phyloP scores from a whole-genome alignment of 2,797 vertebrate genomes.

The Discoglossus pictus region DNA sequence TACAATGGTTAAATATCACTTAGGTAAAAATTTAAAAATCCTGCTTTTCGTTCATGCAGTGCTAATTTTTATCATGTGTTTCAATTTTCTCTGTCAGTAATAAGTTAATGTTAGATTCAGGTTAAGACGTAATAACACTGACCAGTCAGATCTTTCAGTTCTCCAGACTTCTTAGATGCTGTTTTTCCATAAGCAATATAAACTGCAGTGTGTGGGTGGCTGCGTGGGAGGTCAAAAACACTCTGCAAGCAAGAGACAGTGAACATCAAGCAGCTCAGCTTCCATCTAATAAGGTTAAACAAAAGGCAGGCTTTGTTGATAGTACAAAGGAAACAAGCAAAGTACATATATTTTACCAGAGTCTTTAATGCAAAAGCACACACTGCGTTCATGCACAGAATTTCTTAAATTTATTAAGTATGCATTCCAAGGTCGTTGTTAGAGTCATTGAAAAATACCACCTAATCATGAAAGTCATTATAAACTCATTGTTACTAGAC shows the following conservation, averaged over 20 bases:
- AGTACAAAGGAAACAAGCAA: constrained; percentile 30
- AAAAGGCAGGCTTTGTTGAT: constrained; percentile 35
- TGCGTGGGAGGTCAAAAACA: constrained; percentile 25
- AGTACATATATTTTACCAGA: constrained; percentile 18
- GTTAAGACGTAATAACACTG: too few species aligned
- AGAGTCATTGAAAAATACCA: constrained; percentile 4
- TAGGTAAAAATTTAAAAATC: too few species aligned
- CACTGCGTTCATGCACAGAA: constrained; percentile 4
- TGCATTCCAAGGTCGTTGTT: constrained; percentile 10
- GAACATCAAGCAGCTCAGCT: constrained; percentile 1
- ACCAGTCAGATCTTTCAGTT: too few species aligned
- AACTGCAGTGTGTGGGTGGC: constrained; percentile 24
- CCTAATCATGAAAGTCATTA: constrained; percentile 6
- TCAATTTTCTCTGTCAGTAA: too few species aligned
- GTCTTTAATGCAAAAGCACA: constrained; percentile 34
- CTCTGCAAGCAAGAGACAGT: constrained; percentile 9
- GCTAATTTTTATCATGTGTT: too few species aligned
- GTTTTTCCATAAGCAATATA: constrained; percentile 13
- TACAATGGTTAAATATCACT: too few species aligned
- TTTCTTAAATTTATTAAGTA: constrained; percentile 16
- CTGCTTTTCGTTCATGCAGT: too few species aligned
- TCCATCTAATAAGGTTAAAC: constrained; percentile 38
- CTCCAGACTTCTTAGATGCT: too few species aligned
- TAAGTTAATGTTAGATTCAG: too few species aligned
- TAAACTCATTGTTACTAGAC: constrained; percentile 2